Percentiles rank a stretch among this genome's conserved stretches.
phyloP scores from a whole-genome alignment of 2,888 invertebrate species.

The Amaurobius ferox region DNA sequence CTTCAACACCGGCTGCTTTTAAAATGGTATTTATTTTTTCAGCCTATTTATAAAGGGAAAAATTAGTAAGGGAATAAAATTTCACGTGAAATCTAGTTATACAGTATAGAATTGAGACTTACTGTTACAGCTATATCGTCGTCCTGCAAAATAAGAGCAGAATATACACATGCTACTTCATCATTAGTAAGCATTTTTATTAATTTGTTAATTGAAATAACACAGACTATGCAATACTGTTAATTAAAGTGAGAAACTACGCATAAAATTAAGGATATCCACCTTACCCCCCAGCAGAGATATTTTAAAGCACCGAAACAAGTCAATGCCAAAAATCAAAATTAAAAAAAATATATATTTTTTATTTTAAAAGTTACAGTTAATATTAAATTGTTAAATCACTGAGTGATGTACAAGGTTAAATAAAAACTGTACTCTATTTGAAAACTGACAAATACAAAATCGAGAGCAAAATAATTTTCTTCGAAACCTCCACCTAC shows the following conservation, averaged over 20 bases:
- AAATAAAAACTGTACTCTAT: no score
- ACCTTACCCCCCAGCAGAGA: not conserved
- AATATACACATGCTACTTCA: slow-evolving; percentile 98
- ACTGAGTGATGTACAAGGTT: no score
- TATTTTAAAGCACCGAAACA: not conserved
- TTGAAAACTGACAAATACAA: no score
- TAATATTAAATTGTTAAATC: no score
- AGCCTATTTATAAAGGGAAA: slow-evolving; percentile 81
- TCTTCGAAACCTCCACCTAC: no score
- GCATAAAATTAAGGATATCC: not conserved
- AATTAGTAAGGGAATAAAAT: not conserved
- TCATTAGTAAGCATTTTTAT: slow-evolving; percentile 85
- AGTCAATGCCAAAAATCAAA: not conserved
- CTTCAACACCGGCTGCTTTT: slow-evolving; percentile 96
- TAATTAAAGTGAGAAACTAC: not conserved
- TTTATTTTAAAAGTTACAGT: not conserved
- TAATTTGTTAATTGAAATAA: not conserved
- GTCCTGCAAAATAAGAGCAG: slow-evolving; percentile 95
- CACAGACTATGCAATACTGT: not conserved
- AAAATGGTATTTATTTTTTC: slow-evolving; percentile 98
- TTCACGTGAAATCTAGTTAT: not conserved
- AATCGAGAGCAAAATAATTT: no score
- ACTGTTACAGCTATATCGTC: slow-evolving; percentile 96
- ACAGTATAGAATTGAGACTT: slow-evolving; percentile 10
- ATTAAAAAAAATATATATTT: not conserved